Base-by-base conservation (phyloP, 2,888 invertebrate species). In the Pachymerium ferrugineum region DNA sequence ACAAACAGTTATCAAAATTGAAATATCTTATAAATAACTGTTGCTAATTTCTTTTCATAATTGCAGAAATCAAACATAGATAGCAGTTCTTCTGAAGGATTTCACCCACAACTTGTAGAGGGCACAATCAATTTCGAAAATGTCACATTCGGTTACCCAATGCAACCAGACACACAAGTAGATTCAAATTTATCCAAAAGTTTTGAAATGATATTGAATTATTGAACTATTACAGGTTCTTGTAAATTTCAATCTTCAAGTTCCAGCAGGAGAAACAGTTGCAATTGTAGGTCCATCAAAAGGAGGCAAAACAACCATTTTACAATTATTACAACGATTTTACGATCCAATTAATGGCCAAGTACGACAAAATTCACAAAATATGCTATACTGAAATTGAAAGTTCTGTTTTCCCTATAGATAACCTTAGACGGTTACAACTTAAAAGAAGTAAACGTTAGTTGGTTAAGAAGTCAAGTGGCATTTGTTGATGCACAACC, bases 91-190 rank as follows among this genome's bases (percentile, higher is more conserved):
- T 83, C 81, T 0, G 84, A 84, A 0, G 93, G 93, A 0, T 78
- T 81, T 1, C 86, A 81, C 72, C 89, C 89, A 0, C 80, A 83
- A 0, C 80, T 84, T 1, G 80, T 83, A 0, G 78, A 78, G 6
- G 93, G 93, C 0, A 86, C 88, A 62, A 86, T 94, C 71, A 86
- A 87, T 76, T 87, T 93, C 74, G 84, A 84, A 47, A 84, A 89
- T 76, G 87, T 93, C 0, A 83, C 85, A 78, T 94, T 94, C 79
- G 85, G 85, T 74, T 94, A 94, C 80, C 94, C 94, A 0, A 88
- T 92, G 0, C 83, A 94, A 67, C 84, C 86, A 14, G 89, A 91
- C 79, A n/a, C n/a, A n/a, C n/a, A n/a, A 33, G 12, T 33, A 33
- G 33, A 33, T 6, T 6, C 33, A 33, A 33, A 12, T 33, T 33